phyloP scores from a whole-genome alignment of 2,888 invertebrate species.

The Brenthis daphne region DNA sequence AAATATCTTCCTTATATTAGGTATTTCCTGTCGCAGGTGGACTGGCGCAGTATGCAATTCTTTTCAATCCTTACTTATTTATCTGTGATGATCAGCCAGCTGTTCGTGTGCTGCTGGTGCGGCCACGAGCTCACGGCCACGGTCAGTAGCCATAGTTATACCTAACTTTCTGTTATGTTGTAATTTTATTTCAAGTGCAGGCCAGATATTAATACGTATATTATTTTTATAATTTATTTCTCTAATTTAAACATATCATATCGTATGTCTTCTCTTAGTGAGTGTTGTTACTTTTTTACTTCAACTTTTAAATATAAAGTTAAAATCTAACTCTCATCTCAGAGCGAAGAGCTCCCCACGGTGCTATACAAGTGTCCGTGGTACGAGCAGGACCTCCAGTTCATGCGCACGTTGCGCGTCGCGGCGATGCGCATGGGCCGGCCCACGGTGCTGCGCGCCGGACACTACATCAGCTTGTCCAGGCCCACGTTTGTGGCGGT shows the following conservation, averaged over 20 bases:
- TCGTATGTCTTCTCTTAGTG: neutral
- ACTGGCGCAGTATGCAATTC: conserved; percentile 72
- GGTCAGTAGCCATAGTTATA: conserved; percentile 47
- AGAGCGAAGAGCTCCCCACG: conserved; percentile 70
- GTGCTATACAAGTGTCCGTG: conserved; percentile 78
- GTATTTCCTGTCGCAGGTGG: conserved; percentile 41
- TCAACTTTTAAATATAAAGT: neutral
- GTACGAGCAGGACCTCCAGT: conserved; percentile 74
- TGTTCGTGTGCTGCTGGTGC: conserved; percentile 79
- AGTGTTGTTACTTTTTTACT: too few relatives aligned
- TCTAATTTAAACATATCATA: neutral
- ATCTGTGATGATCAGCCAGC: conserved; percentile 75
- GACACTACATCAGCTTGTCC: conserved; percentile 70
- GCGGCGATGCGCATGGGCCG: conserved; percentile 73
- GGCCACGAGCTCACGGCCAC: conserved; percentile 77
- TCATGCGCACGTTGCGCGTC: conserved; percentile 69
- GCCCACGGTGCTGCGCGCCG: conserved; percentile 72
- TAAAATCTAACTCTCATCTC: conserved; percentile 1
- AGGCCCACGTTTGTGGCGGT: conserved; percentile 78
- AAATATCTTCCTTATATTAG: neutral
- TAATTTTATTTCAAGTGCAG: too few relatives aligned
- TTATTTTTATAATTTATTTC: too few relatives aligned
- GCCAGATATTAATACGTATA: too few relatives aligned
- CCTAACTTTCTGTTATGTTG: too few relatives aligned
- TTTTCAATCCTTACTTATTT: conserved; percentile 66